Percentiles rank a stretch among this genome's conserved stretches.
phyloP scores from a whole-genome alignment of 2,797 vertebrate species.

The Zalophus californianus region DNA sequence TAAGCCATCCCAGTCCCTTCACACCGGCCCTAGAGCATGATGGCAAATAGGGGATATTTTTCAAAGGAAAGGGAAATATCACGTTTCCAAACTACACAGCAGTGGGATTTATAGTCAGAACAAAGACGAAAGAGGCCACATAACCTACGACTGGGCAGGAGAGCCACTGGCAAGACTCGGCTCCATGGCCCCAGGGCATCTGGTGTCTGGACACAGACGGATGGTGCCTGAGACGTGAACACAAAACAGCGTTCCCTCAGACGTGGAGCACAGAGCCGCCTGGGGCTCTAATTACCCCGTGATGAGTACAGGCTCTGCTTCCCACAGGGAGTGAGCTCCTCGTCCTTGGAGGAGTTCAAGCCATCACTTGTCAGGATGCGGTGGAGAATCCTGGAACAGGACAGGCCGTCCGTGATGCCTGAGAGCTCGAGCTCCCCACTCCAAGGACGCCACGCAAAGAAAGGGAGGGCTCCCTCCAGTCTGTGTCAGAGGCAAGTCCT shows the following conservation, averaged over 20 bases:
- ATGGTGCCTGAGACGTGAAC: rapidly evolving
- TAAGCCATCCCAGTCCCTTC: neutral
- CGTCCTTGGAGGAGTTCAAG: neutral
- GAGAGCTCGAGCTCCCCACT: neutral
- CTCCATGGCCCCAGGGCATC: rapidly evolving
- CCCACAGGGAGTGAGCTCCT: neutral
- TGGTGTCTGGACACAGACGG: neutral
- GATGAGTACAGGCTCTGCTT: neutral
- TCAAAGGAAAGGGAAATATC: neutral
- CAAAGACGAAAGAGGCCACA: neutral
- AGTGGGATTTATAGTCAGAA: neutral
- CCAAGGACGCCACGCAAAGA: rapidly evolving
- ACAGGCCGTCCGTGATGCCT: neutral
- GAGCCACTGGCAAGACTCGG: no score
- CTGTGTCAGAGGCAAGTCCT: neutral
- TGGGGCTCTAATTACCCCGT: rapidly evolving
- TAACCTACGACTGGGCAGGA: rapidly evolving
- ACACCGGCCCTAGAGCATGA: neutral
- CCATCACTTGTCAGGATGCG: neutral
- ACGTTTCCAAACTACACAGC: neutral
- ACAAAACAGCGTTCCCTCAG: rapidly evolving
- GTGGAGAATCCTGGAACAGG: neutral
- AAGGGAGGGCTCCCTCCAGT: neutral
- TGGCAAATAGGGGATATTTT: neutral
- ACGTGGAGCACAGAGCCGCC: rapidly evolving